phyloP scores from a whole-genome alignment of 2,888 invertebrate species.

The Anthoptus insignis region DNA sequence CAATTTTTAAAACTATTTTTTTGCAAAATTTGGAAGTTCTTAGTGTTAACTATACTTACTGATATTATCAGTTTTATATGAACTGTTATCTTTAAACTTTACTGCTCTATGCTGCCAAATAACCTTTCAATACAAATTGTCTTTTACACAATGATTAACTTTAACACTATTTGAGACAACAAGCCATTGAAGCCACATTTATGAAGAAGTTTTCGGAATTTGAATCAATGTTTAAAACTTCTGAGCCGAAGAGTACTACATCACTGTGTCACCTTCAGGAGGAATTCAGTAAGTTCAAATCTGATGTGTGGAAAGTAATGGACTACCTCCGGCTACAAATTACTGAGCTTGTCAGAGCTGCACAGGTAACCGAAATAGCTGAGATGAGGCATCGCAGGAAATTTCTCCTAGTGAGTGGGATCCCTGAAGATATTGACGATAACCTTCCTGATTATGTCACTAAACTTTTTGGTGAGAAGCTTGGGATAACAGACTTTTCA shows the following conservation, averaged over 20 bases:
- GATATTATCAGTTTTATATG: no score
- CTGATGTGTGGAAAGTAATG: not conserved
- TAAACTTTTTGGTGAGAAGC: conserved; percentile 8
- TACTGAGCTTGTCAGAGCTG: not conserved
- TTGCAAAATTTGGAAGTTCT: no score
- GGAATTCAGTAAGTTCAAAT: not conserved
- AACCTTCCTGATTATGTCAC: not conserved
- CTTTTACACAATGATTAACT: no score
- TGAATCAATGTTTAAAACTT: not conserved
- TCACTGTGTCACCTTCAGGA: not conserved
- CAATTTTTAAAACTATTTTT: no score
- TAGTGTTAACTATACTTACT: no score
- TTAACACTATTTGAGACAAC: conserved; percentile 3
- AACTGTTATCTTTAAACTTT: no score
- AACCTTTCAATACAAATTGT: no score
- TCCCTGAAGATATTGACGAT: not conserved
- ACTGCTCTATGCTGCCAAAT: no score
- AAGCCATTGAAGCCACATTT: not conserved
- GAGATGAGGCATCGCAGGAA: conserved; percentile 16
- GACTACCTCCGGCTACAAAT: not conserved
- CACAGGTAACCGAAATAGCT: not conserved
- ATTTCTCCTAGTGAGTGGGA: not conserved
- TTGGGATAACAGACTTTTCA: not conserved
- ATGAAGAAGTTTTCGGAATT: conserved; percentile 2
- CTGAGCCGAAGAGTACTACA: not conserved